These are phyloP conservation scores for Perccottus glenii DNA, from an alignment of 2,113 vertebrate genomes.

Conservation along the genomic window DNA sequence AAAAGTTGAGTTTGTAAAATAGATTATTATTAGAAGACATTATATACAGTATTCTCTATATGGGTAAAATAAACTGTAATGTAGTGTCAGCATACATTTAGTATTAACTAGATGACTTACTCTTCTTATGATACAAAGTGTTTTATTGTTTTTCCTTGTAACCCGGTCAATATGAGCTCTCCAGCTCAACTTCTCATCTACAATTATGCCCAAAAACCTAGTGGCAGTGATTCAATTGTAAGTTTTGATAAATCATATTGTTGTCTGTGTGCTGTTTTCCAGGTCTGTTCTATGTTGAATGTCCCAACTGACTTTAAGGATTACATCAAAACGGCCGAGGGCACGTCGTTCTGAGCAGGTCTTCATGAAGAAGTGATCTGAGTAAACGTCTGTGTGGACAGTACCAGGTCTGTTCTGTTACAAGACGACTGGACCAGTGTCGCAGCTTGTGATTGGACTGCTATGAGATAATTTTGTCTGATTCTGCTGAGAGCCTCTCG, in stretches of 20 bases:
- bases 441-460: background rate
- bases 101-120: no score
- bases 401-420: background rate
- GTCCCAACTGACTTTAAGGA: constrained; percentile 69
- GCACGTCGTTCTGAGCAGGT: constrained; percentile 73
- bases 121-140: no score
- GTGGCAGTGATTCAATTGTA: background rate
- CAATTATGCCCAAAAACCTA: no score
- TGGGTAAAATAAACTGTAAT: no score
- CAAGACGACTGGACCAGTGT: background rate
- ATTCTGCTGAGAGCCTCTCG: background rate
- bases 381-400: background rate
- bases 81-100: no score
- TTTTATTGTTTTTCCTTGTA: no score
- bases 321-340: constrained; percentile 55
- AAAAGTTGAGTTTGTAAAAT: no score
- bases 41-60: no score
- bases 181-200: no score
- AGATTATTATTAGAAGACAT: no score
- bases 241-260: background rate
- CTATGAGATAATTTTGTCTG: background rate
- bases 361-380: background rate
- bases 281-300: constrained; percentile 75
- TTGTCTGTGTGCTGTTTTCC: background rate
- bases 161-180: no score